These are phyloP conservation scores for Oreochromis aureus DNA, from an alignment of 2,113 vertebrate species.

Conservation along the genomic window DNA sequence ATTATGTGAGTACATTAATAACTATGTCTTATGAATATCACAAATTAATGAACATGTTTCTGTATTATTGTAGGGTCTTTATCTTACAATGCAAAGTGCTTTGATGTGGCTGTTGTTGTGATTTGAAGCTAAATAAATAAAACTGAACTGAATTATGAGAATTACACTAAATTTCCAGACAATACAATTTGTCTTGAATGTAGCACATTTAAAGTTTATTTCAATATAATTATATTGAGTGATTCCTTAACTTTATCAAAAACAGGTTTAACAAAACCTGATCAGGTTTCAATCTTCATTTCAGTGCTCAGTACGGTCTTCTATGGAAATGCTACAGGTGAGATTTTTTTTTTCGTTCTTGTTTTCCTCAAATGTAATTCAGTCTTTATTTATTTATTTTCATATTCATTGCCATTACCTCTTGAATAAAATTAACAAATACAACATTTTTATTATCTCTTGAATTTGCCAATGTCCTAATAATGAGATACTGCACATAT, in stretches of 20 bases:
- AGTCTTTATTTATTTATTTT: background rate
- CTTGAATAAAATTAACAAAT: background rate
- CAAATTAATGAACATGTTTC: background rate
- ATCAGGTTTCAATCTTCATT: background rate
- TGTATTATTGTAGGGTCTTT: background rate
- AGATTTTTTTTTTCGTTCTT: background rate
- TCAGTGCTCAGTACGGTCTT: background rate
- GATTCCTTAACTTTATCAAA: background rate
- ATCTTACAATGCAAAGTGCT: background rate
- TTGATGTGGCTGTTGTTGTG: background rate
- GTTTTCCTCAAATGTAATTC: background rate
- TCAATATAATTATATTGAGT: background rate
- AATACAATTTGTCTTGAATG: background rate
- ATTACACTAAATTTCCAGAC: background rate
- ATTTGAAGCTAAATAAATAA: background rate
- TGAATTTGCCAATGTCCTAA: background rate
- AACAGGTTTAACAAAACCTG: background rate
- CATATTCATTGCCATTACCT: fast-evolving
- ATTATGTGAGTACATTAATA: background rate
- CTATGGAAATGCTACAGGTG: background rate
- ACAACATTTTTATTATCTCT: background rate
- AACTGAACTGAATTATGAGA: background rate
- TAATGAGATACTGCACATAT: background rate
- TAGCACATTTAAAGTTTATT: background rate
- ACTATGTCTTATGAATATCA: background rate